A percentile compares a stretch with the other conserved stretches of the same genome.
Evolutionary conservation across 2,113 vertebrate species (phyloP).

Genomic region (Scatophagus argus): DNA sequence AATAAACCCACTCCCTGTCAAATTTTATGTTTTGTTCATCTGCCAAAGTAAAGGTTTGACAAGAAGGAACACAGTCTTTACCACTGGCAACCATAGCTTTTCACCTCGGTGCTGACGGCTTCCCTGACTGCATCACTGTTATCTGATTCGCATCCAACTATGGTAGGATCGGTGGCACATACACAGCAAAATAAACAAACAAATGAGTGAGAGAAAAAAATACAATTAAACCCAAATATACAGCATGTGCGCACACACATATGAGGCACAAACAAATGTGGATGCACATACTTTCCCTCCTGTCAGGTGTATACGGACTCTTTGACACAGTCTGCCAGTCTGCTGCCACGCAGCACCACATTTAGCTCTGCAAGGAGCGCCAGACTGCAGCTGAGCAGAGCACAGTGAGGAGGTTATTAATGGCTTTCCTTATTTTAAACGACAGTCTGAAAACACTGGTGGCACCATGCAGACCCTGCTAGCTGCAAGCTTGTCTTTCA

Average conservation of each 20-base stretch:
- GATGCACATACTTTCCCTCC: conserved; percentile 29
- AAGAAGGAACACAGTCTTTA: conserved; percentile 80
- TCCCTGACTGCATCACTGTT: conserved; percentile 63
- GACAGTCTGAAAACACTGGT: conserved; percentile 80
- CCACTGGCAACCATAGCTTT: conserved; percentile 75
- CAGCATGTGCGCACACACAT: conserved; percentile 14
- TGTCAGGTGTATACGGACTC: conserved; percentile 57
- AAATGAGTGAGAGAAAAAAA: conserved; percentile 62
- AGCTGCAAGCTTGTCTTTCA: conserved; percentile 77
- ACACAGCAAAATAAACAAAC: conserved; percentile 70
- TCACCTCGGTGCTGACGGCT: conserved; percentile 69
- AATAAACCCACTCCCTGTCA: conserved; percentile 72
- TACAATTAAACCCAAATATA: conserved; percentile 55
- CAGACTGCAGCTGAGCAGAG: conserved; percentile 74
- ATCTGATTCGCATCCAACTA: conserved; percentile 71
- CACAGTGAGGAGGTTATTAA: conserved; percentile 81
- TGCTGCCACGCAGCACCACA: conserved; percentile 70
- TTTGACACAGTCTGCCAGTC: conserved; percentile 76
- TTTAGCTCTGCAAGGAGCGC: conserved; percentile 69
- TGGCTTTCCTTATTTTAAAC: conserved; percentile 80
- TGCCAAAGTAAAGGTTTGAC: conserved; percentile 82
- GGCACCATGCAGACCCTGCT: conserved; percentile 73
- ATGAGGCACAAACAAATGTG: conserved; percentile 25
- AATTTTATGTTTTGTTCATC: conserved; percentile 77
- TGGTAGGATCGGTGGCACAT: conserved; percentile 42